Evolutionary conservation across 2,113 vertebrate genomes (phyloP), one percentile per base, ranked within the genome.

Genomic region (Aptenodytes forsteri): DNA sequence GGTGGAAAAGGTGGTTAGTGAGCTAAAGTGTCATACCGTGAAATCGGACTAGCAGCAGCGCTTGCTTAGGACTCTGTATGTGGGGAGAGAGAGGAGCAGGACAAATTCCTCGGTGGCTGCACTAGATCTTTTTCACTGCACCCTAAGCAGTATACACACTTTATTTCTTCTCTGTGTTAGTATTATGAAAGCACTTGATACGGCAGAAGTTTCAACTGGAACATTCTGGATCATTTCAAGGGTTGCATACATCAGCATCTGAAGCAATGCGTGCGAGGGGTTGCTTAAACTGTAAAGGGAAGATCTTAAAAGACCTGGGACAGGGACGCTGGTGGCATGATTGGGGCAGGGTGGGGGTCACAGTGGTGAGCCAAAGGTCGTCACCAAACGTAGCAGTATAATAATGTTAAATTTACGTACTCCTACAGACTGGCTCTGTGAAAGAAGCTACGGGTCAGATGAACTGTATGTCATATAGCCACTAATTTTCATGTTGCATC

Each of bases 381-480:
- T 59, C 46, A 34, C 70, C 29, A 32, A 10, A 23, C 1, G 4
- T 4, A 38, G 55, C 62, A 22, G 44, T 7, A 1, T 8, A 22
- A 10, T 15, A 13, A 27, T 2, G 56, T 17, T 47, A 8, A 8
- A 25, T 40, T 6, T 25, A 21, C 0, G 0, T 30, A 15, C 42
- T 64, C 13, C 38, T 38, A 18, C 15, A 56, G 50, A 18, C 38
- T 7, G 25, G 34, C n/a, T 38, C 64, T 56, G 56, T 42, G 69
- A 52, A 49, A 61, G 64, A 9, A 61, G 34, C 8, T 9, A 2
- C 6, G 69, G 38, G 36, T 52, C 34, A n/a, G 54, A 22, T 49
- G n/a, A 65, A 47, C 52, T 27, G 10, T 18, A 20, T 44, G 38
- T 44, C 16, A 2, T 22, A 20, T 1, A 34, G 65, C 54, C 64